phyloP scores from a whole-genome alignment of 2,797 vertebrate genomes.

The Lophura swinhoii region DNA sequence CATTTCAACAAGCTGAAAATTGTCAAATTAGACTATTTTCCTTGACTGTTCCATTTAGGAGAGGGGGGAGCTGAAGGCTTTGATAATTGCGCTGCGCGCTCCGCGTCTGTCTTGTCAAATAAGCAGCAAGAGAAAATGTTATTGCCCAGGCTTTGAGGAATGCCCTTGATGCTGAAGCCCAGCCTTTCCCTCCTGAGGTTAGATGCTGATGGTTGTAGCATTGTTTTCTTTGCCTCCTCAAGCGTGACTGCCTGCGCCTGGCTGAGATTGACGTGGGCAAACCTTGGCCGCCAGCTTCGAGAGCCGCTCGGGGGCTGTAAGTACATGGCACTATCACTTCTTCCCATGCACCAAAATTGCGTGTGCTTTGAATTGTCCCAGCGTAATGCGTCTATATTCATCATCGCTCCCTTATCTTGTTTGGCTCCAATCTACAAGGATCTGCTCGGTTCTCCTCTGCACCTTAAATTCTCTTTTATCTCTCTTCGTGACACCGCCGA shows the following conservation, averaged over 20 bases:
- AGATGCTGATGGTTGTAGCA: not conserved
- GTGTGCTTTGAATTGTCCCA: slow-evolving; percentile 46
- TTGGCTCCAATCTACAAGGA: slow-evolving; percentile 17
- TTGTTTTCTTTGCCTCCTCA: slow-evolving; percentile 25
- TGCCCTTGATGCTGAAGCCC: accelerated
- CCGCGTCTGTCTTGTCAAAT: not conserved
- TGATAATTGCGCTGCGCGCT: not conserved
- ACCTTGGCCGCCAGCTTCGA: not conserved
- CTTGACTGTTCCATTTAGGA: slow-evolving; percentile 51
- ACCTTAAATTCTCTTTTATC: slow-evolving; percentile 58
- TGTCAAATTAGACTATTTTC: slow-evolving; percentile 65
- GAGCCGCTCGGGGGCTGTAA: not conserved
- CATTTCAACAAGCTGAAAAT: slow-evolving; percentile 46
- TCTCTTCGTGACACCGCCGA: not conserved
- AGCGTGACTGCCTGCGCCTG: not conserved
- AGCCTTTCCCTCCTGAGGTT: not conserved
- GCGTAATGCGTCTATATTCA: slow-evolving; percentile 33
- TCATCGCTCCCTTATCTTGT: slow-evolving; percentile 47
- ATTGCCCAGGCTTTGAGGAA: not conserved
- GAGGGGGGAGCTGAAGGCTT: not conserved
- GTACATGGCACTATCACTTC: not conserved
- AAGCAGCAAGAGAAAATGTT: not conserved
- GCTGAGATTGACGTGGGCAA: not conserved
- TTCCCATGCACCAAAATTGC: slow-evolving; percentile 38
- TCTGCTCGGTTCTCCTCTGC: slow-evolving; percentile 51